These are phyloP conservation scores for Rutpela maculata DNA, from an alignment of 2,888 invertebrate genomes.

Conservation along the genomic window DNA sequence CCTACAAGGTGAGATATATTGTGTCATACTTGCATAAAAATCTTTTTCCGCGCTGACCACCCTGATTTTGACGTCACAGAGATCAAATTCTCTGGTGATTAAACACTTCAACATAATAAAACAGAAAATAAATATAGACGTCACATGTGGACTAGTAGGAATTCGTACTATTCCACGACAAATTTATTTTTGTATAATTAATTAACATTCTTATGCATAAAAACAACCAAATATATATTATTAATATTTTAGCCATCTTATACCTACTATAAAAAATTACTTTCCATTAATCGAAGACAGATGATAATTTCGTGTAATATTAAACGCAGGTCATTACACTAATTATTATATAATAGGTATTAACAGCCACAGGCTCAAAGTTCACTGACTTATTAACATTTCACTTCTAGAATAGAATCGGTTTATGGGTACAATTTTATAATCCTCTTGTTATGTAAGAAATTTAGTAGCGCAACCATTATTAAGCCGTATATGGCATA, in stretches of 20 bases:
- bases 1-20: too few relatives aligned
- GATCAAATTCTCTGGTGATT: too few relatives aligned
- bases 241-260: background rate
- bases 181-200: too few relatives aligned
- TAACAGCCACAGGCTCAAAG: background rate
- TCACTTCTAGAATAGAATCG: conserved; percentile 5
- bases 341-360: background rate
- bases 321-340: background rate
- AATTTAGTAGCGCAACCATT: background rate
- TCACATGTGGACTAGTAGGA: too few relatives aligned
- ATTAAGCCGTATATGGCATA: background rate
- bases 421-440: background rate
- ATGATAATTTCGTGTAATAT: background rate
- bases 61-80: too few relatives aligned
- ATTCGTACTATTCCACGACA: too few relatives aligned
- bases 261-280: background rate
- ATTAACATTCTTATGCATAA: too few relatives aligned
- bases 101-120: too few relatives aligned
- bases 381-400: conserved; percentile 20
- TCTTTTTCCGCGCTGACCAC: too few relatives aligned
- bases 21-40: too few relatives aligned
- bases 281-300: background rate
- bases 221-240: background rate
- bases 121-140: too few relatives aligned
- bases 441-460: conserved; percentile 16